These are phyloP conservation scores for Luperina nickerlii DNA, from an alignment of 2,888 invertebrate genomes.

Conservation along the genomic window DNA sequence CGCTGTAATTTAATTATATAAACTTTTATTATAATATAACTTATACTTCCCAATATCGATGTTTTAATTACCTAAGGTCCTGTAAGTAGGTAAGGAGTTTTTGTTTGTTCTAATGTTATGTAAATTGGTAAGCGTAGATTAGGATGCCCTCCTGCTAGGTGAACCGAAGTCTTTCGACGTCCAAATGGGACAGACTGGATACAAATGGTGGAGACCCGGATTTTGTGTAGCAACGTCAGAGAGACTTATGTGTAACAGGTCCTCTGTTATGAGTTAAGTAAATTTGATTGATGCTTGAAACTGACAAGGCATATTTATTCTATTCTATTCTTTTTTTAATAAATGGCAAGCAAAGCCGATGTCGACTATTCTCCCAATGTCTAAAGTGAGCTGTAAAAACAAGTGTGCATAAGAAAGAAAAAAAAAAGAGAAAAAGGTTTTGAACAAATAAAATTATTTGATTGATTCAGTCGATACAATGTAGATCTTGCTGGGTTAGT, in stretches of 20 bases:
- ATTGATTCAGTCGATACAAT: no score
- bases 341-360: no score
- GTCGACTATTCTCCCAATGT: no score
- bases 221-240: background rate
- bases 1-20: slow-evolving; percentile 89
- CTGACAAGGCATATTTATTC: background rate
- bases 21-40: slow-evolving; percentile 89
- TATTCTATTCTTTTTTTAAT: no score
- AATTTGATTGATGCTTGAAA: background rate
- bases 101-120: background rate
- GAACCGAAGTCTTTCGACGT: no score
- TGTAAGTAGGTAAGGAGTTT: background rate
- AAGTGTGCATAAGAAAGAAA: no score
- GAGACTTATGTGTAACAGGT: background rate
- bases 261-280: background rate
- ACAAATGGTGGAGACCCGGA: rapidly evolving
- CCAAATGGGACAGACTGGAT: background rate
- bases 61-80: slow-evolving; percentile 77
- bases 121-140: background rate
- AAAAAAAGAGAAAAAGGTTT: no score
- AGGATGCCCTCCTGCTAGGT: rapidly evolving
- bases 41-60: slow-evolving; percentile 87
- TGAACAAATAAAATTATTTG: no score
- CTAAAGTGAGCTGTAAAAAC: no score
- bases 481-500: no score